A percentile compares a stretch with the other conserved stretches of the same genome.
phyloP scores from a whole-genome alignment of 2,113 vertebrate genomes.

The Ranitomeya variabilis region DNA sequence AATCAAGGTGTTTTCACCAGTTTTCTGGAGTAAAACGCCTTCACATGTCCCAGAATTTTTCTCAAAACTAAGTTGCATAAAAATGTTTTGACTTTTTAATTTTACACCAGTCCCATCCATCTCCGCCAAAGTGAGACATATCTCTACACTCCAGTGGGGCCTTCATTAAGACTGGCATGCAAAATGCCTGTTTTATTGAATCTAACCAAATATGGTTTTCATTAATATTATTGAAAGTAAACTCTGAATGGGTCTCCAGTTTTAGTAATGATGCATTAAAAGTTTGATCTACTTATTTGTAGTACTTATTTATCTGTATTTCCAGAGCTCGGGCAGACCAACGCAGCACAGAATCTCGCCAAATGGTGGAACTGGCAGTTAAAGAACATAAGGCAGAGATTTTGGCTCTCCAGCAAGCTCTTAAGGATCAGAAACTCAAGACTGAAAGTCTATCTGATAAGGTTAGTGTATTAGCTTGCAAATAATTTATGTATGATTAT shows the following conservation, averaged over 20 bases:
- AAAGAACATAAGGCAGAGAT: conserved; percentile 99
- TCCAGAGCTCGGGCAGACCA: conserved; percentile 91
- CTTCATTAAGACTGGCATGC: too few species aligned
- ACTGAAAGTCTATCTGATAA: conserved; percentile 96
- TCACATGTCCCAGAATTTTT: too few species aligned
- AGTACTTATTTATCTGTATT: background rate
- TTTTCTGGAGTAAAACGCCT: too few species aligned
- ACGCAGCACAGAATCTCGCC: conserved; percentile 92
- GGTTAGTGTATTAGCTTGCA: conserved; percentile 68
- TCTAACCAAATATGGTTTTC: background rate
- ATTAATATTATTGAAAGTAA: background rate
- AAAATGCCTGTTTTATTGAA: too few species aligned
- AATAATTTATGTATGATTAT: background rate
- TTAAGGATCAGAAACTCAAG: conserved; percentile 97
- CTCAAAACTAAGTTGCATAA: too few species aligned
- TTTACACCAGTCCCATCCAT: too few species aligned
- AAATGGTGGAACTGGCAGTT: conserved; percentile 92
- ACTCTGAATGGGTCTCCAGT: background rate
- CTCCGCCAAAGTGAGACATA: too few species aligned
- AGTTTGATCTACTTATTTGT: background rate
- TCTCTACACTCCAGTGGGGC: too few species aligned
- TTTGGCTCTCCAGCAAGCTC: conserved; percentile 91
- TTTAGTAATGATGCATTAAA: background rate
- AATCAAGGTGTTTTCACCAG: too few species aligned
- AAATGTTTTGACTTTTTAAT: too few species aligned